Evolutionary conservation across 1,140 invertebrate genomes (phyloP).

Genomic region (Catajapyx aquilonaris): DNA sequence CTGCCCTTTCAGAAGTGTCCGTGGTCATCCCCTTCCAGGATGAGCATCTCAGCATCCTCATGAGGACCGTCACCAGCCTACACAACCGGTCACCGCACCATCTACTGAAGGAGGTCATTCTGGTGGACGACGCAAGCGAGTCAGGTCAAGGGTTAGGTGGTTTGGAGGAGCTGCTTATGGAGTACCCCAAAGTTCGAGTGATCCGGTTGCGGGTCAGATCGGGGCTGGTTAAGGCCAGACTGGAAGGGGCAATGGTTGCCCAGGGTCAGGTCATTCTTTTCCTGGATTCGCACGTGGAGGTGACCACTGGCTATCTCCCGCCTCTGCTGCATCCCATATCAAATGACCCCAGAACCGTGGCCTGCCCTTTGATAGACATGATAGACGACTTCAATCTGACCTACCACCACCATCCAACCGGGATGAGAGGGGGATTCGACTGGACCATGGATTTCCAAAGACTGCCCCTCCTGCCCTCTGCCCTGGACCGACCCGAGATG

Average conservation of each 20-base stretch:
- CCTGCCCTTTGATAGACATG: slow-evolving; percentile 44
- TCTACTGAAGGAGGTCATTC: slow-evolving; percentile 37
- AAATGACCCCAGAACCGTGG: no score
- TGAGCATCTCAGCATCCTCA: slow-evolving; percentile 36
- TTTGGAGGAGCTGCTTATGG: slow-evolving; percentile 20
- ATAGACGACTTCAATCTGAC: slow-evolving; percentile 33
- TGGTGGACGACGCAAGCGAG: slow-evolving; percentile 43
- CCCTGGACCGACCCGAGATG: background rate
- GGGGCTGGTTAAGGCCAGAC: slow-evolving; percentile 32
- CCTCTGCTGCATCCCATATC: no score
- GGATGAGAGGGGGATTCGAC: background rate
- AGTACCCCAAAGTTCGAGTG: slow-evolving; percentile 27
- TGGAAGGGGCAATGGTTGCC: slow-evolving; percentile 34
- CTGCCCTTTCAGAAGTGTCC: slow-evolving; percentile 30
- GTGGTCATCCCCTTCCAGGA: slow-evolving; percentile 49
- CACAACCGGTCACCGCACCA: slow-evolving; percentile 34
- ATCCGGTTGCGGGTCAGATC: slow-evolving; percentile 29
- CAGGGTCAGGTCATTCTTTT: slow-evolving; percentile 42
- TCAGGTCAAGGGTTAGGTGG: slow-evolving; percentile 28
- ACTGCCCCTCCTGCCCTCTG: background rate
- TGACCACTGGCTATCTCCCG: no score
- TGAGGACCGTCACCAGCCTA: slow-evolving; percentile 39
- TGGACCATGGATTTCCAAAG: background rate
- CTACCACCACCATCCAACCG: slow-evolving; percentile 17
- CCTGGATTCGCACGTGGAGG: slow-evolving; percentile 36